Percentiles rank a stretch among this genome's conserved stretches.
Evolutionary conservation across 2,888 invertebrate species (phyloP).

Genomic region (Campoletis raptor): DNA sequence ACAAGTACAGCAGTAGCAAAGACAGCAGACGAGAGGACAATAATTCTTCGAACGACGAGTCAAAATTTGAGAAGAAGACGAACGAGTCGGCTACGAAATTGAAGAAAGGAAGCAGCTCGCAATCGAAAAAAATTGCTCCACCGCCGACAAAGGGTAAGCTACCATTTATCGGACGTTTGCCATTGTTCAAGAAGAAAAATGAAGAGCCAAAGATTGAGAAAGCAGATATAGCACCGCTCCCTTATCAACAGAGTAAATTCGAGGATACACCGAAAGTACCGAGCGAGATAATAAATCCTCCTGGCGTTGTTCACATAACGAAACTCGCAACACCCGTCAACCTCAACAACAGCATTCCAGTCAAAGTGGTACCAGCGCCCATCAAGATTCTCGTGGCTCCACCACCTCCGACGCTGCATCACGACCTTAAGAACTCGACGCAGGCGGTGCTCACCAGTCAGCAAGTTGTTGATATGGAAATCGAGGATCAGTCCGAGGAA

Average conservation of each 20-base stretch:
- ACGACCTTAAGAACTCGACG: conserved; percentile 72
- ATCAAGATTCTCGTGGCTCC: conserved; percentile 83
- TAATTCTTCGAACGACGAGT: conserved; percentile 80
- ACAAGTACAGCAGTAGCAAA: conserved; percentile 76
- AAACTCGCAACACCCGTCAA: conserved; percentile 82
- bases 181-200: conserved; percentile 89
- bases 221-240: conserved; percentile 83
- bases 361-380: conserved; percentile 72
- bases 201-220: conserved; percentile 85
- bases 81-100: conserved; percentile 79
- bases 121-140: conserved; percentile 79
- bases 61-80: conserved; percentile 82
- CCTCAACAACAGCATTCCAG: conserved; percentile 72
- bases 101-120: conserved; percentile 74
- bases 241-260: conserved; percentile 83
- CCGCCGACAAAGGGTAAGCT: conserved; percentile 88
- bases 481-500: conserved; percentile 82
- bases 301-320: conserved; percentile 83
- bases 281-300: conserved; percentile 83
- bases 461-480: conserved; percentile 84
- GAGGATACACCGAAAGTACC: conserved; percentile 83
- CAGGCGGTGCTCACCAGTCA: conserved; percentile 73
- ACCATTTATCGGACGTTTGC: conserved; percentile 95
- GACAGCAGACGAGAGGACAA: conserved; percentile 76
- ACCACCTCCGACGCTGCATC: conserved; percentile 80